These are phyloP conservation scores for Clinocottus analis DNA, from an alignment of 2,113 vertebrate genomes.

Conservation along the genomic window DNA sequence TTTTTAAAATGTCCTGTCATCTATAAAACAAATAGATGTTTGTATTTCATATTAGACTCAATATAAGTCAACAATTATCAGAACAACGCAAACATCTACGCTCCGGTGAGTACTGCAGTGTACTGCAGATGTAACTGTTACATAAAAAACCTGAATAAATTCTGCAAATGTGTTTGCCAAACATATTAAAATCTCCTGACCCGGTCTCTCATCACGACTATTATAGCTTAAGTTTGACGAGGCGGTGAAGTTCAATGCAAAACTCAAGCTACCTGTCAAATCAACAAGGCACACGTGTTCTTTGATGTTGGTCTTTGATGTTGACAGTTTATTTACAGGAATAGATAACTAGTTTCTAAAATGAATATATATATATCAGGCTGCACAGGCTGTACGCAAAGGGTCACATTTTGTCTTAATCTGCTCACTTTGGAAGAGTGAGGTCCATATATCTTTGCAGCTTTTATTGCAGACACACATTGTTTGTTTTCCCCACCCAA, in stretches of 20 bases:
- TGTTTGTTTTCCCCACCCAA: conserved; percentile 27
- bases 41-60: neutral
- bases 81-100: neutral
- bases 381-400: neutral
- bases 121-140: neutral
- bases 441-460: neutral
- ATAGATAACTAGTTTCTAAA: neutral
- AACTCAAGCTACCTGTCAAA: neutral
- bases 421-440: neutral
- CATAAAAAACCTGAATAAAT: neutral
- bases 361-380: neutral
- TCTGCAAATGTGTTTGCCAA: neutral
- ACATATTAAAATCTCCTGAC: neutral
- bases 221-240: neutral
- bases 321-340: neutral
- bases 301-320: neutral
- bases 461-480: conserved; percentile 15
- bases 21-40: neutral
- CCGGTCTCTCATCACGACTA: no score
- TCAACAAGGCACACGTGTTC: neutral
- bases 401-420: neutral
- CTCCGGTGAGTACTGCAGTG: no score
- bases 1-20: neutral
- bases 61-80: neutral
- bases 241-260: neutral